These are phyloP conservation scores for Hydrolagus affinis DNA, from an alignment of 2,113 vertebrate genomes.

Conservation along the genomic window DNA sequence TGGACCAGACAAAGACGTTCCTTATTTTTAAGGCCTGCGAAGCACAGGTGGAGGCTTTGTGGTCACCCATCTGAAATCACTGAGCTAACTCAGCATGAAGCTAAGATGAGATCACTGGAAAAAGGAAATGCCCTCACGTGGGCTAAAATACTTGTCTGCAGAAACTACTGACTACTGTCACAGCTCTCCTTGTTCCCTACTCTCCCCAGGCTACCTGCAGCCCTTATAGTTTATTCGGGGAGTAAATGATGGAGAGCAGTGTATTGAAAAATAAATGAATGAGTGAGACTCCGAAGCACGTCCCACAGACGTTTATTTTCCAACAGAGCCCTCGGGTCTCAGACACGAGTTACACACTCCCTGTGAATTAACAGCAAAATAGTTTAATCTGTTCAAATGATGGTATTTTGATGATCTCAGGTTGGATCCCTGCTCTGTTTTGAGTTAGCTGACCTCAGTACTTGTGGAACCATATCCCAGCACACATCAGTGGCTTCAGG, in stretches of 20 bases:
- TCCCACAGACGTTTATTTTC: not conserved
- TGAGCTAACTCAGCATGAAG: not conserved
- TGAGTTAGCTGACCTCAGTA: no score
- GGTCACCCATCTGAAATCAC: slow-evolving; percentile 15
- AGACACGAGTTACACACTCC: not conserved
- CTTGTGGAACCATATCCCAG: no score
- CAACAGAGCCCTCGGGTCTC: not conserved
- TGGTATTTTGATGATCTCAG: no score
- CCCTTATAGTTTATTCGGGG: not conserved
- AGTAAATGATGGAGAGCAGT: not conserved
- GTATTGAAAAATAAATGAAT: slow-evolving; percentile 15
- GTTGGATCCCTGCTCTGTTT: no score
- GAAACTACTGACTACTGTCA: not conserved
- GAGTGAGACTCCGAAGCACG: not conserved
- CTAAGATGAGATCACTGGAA: slow-evolving; percentile 5
- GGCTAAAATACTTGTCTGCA: not conserved
- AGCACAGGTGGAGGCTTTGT: not conserved
- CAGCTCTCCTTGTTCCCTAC: slow-evolving; percentile 13
- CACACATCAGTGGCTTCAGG: no score
- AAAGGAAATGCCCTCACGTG: slow-evolving; percentile 1
- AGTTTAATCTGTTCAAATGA: no score
- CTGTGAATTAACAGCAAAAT: no score
- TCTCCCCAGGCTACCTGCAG: not conserved
- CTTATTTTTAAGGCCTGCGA: not conserved
- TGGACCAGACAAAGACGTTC: not conserved